phyloP scores from a whole-genome alignment of 2,797 vertebrate species.

The Lycodopsis pacificus region DNA sequence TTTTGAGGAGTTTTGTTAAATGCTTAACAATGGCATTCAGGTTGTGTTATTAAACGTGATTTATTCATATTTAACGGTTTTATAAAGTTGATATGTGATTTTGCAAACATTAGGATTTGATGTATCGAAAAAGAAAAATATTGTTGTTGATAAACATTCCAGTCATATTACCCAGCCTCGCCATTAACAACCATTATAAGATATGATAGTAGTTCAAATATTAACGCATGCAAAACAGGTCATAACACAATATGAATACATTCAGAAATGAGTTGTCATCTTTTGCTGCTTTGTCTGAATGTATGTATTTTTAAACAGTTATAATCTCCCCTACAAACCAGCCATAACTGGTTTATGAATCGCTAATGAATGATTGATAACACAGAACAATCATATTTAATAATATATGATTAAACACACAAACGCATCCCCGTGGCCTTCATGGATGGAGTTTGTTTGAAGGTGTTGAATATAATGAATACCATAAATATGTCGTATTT shows the following conservation, averaged over 20 bases:
- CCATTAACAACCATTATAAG: neutral
- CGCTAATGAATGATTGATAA: conserved; percentile 21
- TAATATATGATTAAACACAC: conserved; percentile 1
- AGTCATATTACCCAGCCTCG: neutral
- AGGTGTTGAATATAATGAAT: neutral
- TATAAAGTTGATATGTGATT: neutral
- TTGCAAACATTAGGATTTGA: neutral
- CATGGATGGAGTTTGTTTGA: neutral
- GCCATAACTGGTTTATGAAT: neutral
- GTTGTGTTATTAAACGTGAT: neutral
- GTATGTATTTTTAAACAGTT: neutral
- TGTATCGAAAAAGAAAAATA: neutral
- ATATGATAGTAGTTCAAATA: neutral
- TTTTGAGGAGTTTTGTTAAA: neutral
- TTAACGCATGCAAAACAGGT: neutral
- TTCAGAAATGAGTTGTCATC: neutral
- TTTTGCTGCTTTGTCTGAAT: neutral
- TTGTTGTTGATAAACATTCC: neutral
- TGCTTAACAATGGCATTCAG: neutral
- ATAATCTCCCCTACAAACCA: neutral
- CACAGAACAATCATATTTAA: conserved; percentile 10
- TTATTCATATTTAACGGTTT: neutral
- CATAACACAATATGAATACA: neutral
- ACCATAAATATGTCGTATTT: neutral
- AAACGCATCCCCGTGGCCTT: neutral